Percentiles rank a stretch among this genome's conserved stretches.
These are phyloP conservation scores for Bombus waltoni DNA, from an alignment of 1,140 invertebrate genomes.

Conservation along the genomic window DNA sequence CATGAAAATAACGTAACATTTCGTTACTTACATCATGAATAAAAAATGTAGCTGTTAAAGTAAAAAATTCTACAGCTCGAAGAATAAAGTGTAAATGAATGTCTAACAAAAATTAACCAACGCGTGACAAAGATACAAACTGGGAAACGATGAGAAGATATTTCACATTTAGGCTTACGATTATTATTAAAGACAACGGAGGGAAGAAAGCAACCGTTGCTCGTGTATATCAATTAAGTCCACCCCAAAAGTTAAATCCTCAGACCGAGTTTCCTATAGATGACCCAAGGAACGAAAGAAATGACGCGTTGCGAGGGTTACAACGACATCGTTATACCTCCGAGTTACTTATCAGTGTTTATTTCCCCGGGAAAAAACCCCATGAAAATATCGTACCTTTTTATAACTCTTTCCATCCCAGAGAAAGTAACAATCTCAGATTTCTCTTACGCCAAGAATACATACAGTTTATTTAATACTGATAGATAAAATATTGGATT, in stretches of 20 bases:
- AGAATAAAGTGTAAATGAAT: neutral
- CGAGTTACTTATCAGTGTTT: neutral
- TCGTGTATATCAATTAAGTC: neutral
- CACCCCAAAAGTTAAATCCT: no score
- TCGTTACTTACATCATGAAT: neutral
- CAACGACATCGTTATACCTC: neutral
- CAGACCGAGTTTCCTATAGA: neutral
- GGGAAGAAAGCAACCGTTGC: neutral
- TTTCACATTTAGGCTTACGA: neutral
- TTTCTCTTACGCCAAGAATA: neutral
- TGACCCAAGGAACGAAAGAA: neutral
- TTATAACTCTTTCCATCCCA: neutral
- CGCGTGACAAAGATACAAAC: no score
- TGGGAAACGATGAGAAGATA: neutral
- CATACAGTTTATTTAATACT: no score
- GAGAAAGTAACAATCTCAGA: neutral
- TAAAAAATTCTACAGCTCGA: no score
- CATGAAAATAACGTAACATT: neutral
- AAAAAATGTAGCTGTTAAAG: neutral
- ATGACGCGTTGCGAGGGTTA: neutral
- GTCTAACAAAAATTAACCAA: neutral
- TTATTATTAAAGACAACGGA: neutral
- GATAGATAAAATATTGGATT: no score
- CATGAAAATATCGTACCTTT: neutral
- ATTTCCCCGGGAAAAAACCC: neutral